phyloP scores from a whole-genome alignment of 30 jellyfish, hydroid and myxozoan species.

The Cassiopea xamachana region DNA sequence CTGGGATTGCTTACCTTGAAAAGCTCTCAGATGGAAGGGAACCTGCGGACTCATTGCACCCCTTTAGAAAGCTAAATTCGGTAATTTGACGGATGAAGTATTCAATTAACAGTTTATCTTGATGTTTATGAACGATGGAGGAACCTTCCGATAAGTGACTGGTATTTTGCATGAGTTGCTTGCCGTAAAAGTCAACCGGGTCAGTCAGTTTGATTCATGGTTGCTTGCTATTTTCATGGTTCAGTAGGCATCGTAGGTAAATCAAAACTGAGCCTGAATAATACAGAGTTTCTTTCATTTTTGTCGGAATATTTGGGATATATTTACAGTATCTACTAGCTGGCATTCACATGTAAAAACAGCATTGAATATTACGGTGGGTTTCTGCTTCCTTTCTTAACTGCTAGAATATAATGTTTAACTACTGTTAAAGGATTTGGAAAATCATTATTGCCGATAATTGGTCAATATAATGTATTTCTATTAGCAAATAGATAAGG shows the following conservation, averaged over 20 bases:
- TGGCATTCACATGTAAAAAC: neutral
- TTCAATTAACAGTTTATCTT: slow-evolving; percentile 15
- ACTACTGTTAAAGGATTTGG: neutral
- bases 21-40: neutral
- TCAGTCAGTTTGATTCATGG: slow-evolving; percentile 66
- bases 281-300: neutral
- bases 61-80: neutral
- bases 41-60: neutral
- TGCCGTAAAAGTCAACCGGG: slow-evolving; percentile 59
- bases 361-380: neutral
- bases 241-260: slow-evolving; percentile 11
- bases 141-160: neutral
- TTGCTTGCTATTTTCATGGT: slow-evolving; percentile 18
- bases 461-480: neutral
- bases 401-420: neutral
- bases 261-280: neutral
- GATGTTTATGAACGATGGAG: slow-evolving; percentile 24
- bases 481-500: too few species aligned
- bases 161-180: slow-evolving; percentile 12
- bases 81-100: neutral
- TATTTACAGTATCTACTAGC: neutral
- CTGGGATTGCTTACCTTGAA: neutral
- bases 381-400: neutral
- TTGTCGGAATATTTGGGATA: neutral
- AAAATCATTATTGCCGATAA: neutral